These are phyloP conservation scores for Rhynchonycteris naso DNA, from an alignment of 2,797 vertebrate genomes.

Conservation along the genomic window DNA sequence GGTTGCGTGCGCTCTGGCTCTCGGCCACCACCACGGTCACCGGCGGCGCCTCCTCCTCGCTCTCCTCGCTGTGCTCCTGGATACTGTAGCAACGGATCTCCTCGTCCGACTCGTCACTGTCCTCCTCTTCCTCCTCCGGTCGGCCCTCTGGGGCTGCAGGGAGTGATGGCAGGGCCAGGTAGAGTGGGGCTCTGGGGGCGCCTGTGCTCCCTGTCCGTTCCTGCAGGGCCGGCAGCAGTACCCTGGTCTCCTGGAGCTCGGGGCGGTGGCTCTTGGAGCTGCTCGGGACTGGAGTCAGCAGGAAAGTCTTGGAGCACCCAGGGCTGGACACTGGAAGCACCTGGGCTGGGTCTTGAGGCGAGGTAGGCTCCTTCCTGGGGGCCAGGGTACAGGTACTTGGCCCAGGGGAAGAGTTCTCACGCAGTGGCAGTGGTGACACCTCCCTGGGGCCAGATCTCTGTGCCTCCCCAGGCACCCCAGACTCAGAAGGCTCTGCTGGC, in stretches of 20 bases:
- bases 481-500: background rate
- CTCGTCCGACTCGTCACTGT: conserved; percentile 92
- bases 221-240: conserved; percentile 62
- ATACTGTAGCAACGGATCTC: conserved; percentile 91
- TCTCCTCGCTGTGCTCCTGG: conserved; percentile 94
- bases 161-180: conserved; percentile 63
- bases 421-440: fast-evolving
- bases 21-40: conserved; percentile 96
- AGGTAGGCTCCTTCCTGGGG: background rate
- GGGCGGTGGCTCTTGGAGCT: background rate
- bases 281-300: conserved; percentile 64
- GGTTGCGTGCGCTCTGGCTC: conserved; percentile 90
- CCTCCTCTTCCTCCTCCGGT: conserved; percentile 90
- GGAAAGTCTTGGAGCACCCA: conserved; percentile 73
- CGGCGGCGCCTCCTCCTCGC: conserved; percentile 90
- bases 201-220: conserved; percentile 74
- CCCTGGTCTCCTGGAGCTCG: background rate
- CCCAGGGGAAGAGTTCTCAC: background rate
- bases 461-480: background rate
- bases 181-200: background rate
- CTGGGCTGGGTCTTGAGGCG: background rate
- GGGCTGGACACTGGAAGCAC: background rate
- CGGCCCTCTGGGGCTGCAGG: conserved; percentile 73
- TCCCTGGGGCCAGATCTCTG: background rate
- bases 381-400: fast-evolving